Evolutionary conservation across 2,888 invertebrate species (phyloP).

Genomic region (Zhuqinia jingwanae): DNA sequence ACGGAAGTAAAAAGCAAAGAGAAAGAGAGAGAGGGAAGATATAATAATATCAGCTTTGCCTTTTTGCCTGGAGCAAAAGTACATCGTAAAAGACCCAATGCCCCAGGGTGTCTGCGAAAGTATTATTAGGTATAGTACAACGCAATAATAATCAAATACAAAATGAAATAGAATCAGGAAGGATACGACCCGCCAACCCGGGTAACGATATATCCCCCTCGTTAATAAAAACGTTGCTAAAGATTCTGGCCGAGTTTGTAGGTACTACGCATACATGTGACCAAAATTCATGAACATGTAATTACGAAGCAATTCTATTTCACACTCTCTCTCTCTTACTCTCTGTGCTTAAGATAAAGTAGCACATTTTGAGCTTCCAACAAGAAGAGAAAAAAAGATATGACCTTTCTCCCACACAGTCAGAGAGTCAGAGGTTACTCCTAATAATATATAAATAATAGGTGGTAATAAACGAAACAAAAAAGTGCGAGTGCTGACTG

Average conservation of each 20-base stretch:
- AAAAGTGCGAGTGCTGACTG: slow-evolving; percentile 22
- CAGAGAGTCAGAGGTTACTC: background rate
- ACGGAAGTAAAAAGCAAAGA: background rate
- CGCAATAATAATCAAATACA: slow-evolving; percentile 3
- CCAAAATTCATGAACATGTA: slow-evolving; percentile 49
- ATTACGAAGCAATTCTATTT: slow-evolving; percentile 61
- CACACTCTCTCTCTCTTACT: slow-evolving; percentile 3
- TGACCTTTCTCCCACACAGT: background rate
- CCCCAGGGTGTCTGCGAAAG: background rate
- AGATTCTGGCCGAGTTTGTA: background rate
- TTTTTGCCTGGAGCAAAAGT: slow-evolving; percentile 3
- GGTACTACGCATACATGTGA: background rate
- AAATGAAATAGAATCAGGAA: slow-evolving; percentile 11
- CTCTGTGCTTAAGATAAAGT: background rate
- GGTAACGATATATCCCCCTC: slow-evolving; percentile 10
- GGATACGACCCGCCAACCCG: background rate
- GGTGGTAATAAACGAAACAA: slow-evolving; percentile 32
- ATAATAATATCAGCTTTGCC: too few relatives aligned
- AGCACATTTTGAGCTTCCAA: background rate
- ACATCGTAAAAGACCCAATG: background rate
- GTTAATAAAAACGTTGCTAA: background rate
- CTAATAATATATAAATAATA: slow-evolving; percentile 1
- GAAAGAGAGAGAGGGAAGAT: background rate
- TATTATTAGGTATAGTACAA: background rate
- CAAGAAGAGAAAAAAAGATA: background rate